phyloP scores from a whole-genome alignment of 2,888 invertebrate species.

The Thereva unica region DNA sequence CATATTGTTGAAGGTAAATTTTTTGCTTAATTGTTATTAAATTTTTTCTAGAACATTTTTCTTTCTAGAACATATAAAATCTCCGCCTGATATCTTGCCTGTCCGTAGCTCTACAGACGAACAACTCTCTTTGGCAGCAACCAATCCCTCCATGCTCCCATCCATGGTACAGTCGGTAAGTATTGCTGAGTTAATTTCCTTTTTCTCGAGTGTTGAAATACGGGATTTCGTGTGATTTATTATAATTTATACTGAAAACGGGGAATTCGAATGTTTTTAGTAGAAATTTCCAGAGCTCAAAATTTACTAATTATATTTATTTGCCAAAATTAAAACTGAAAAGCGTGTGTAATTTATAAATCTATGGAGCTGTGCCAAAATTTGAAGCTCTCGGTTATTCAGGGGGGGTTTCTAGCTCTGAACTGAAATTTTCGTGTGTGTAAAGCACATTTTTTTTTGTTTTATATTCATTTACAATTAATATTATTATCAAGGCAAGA shows the following conservation, averaged over 20 bases:
- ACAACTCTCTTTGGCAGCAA: constrained; percentile 55
- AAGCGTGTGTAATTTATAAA: not conserved
- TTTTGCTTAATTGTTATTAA: not conserved
- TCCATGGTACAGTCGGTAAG: constrained; percentile 56
- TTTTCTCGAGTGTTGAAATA: too few relatives aligned
- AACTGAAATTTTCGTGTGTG: too few relatives aligned
- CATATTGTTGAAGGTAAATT: constrained; percentile 13
- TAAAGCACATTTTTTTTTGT: too few relatives aligned
- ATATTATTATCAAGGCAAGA: not conserved
- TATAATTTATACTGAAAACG: too few relatives aligned
- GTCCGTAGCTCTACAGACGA: constrained; percentile 47
- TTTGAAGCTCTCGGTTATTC: too few relatives aligned
- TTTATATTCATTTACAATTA: too few relatives aligned
- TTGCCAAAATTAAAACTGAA: constrained; percentile 10
- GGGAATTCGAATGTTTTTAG: too few relatives aligned
- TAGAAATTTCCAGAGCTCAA: too few relatives aligned
- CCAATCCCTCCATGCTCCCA: constrained; percentile 55
- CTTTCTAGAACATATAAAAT: not conserved
- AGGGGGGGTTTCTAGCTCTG: too few relatives aligned
- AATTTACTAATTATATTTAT: not conserved
- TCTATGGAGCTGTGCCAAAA: not conserved
- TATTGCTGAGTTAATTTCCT: constrained; percentile 4
- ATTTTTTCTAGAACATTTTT: not conserved
- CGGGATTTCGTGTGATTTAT: too few relatives aligned
- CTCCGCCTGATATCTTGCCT: not conserved